A percentile compares a stretch with the other conserved stretches of the same genome.
Conservation (phyloP, 2,113 vertebrate species). For the Dicerorhinus sumatrensis region DNA sequence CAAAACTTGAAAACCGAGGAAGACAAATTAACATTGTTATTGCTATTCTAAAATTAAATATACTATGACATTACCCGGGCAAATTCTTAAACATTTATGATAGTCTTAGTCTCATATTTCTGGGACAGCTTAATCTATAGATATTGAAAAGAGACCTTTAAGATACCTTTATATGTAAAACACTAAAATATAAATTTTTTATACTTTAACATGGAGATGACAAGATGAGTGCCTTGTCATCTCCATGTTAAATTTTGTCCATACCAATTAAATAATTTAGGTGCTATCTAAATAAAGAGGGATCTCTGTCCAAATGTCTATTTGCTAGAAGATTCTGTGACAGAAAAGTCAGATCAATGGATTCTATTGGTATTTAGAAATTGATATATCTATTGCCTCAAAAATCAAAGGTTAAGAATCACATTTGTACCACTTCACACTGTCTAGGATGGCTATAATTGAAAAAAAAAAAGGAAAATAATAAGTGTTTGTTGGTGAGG, state of each 20-base stretch:
- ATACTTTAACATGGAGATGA: background rate
- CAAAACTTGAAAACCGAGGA: conserved; percentile 27
- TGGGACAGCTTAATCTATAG: background rate
- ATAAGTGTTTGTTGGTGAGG: background rate
- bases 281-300: background rate
- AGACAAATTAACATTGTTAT: conserved; percentile 33
- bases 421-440: background rate
- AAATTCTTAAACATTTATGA: conserved; percentile 48
- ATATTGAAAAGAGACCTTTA: conserved; percentile 50
- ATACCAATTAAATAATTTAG: background rate
- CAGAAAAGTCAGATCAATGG: background rate
- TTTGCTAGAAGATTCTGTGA: conserved; percentile 28
- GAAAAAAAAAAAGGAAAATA: background rate
- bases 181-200: background rate
- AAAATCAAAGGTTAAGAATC: conserved; percentile 40
- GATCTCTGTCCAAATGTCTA: background rate
- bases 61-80: background rate
- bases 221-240: background rate
- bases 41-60: conserved; percentile 50
- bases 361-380: conserved; percentile 7
- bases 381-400: conserved; percentile 2
- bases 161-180: conserved; percentile 13
- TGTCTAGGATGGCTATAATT: background rate
- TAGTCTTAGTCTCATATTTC: background rate
- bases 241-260: background rate